These are phyloP conservation scores for Drosophila hawaiiensis DNA, from an alignment of 2,888 invertebrate species.

Conservation along the genomic window DNA sequence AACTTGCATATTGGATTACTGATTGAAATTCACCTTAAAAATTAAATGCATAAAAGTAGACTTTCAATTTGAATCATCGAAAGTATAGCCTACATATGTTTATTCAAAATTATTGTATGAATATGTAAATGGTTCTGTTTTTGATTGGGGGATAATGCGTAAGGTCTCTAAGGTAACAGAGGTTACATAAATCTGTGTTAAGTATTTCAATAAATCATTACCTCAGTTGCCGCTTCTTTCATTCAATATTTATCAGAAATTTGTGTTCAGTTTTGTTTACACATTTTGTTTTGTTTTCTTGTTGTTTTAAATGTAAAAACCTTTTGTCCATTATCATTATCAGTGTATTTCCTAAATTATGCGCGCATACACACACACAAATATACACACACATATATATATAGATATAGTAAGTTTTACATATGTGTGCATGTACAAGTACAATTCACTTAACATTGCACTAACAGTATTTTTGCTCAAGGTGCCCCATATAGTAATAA, in stretches of 20 bases:
- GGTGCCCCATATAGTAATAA: neutral
- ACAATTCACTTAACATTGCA: slow-evolving; percentile 23
- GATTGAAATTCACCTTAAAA: neutral
- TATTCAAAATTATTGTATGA: neutral
- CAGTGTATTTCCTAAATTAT: slow-evolving; percentile 22
- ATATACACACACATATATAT: neutral
- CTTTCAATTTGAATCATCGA: neutral
- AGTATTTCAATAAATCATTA: slow-evolving; percentile 18
- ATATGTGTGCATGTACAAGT: slow-evolving; percentile 1
- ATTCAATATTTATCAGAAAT: slow-evolving; percentile 17
- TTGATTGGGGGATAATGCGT: no score
- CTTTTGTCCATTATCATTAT: slow-evolving; percentile 53
- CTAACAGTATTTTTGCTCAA: slow-evolving; percentile 2
- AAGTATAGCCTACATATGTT: neutral
- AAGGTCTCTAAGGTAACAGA: slow-evolving; percentile 1
- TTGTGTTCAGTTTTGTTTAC: neutral
- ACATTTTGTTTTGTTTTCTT: neutral
- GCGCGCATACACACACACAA: neutral
- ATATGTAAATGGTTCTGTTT: neutral
- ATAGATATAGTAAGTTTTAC: neutral
- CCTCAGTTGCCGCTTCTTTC: slow-evolving; percentile 12
- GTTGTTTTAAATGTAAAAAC: slow-evolving; percentile 38
- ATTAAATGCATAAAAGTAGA: neutral
- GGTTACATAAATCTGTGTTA: slow-evolving; percentile 10
- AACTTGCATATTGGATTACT: neutral